Percentiles rank a stretch among this genome's conserved stretches.
phyloP scores from a whole-genome alignment of 2,797 vertebrate species.

The Lophius americanus region DNA sequence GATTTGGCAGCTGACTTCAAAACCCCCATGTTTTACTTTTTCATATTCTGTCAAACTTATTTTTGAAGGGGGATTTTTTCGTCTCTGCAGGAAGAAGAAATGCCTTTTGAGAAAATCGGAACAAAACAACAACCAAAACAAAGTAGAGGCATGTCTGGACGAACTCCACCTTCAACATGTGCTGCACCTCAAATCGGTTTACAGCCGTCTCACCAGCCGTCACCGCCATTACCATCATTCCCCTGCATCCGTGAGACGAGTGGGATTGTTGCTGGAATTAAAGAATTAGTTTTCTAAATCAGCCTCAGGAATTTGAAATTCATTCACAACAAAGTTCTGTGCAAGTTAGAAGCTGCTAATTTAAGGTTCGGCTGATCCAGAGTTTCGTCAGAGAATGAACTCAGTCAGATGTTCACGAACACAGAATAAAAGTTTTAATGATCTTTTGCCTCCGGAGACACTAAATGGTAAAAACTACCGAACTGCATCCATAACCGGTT shows the following conservation, averaged over 20 bases:
- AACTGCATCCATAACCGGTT: too few species aligned
- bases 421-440: too few species aligned
- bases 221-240: conserved; percentile 21
- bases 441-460: too few species aligned
- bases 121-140: conserved; percentile 40
- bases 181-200: conserved; percentile 48
- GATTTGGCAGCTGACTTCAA: too few species aligned
- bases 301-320: conserved; percentile 39
- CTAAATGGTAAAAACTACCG: too few species aligned
- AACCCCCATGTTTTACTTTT: too few species aligned
- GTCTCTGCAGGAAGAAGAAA: conserved; percentile 7
- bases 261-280: conserved; percentile 30
- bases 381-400: conserved; percentile 45
- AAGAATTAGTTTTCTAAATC: conserved; percentile 41
- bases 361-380: conserved; percentile 41
- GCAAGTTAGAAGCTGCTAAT: conserved; percentile 46
- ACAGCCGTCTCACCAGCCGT: conserved; percentile 26
- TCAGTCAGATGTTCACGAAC: conserved; percentile 6
- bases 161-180: conserved; percentile 37
- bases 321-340: conserved; percentile 42
- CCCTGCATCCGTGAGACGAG: conserved; percentile 25
- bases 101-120: conserved; percentile 9
- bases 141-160: conserved; percentile 22
- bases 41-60: background rate
- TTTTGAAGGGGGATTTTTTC: conserved; percentile 18